phyloP scores from a whole-genome alignment of 92 coral and sea anemone genomes.

The Metridium senile region DNA sequence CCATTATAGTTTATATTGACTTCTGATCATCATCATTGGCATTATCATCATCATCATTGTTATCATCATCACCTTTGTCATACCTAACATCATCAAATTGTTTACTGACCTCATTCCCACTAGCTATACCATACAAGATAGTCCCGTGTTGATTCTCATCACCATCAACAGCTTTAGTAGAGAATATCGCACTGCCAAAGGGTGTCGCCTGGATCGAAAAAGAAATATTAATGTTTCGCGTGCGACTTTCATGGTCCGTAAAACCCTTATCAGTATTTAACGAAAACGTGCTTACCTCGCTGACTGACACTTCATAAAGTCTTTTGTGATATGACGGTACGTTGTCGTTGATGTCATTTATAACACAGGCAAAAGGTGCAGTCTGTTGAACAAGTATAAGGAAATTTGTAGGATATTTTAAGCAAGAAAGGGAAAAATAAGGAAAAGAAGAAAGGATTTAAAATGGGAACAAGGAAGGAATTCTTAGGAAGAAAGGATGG shows the following conservation, averaged over 20 bases:
- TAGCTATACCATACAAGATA: slow-evolving; percentile 13
- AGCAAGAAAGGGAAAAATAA: neutral
- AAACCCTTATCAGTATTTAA: too few relatives aligned
- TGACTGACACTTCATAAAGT: slow-evolving; percentile 14
- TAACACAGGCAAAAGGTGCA: slow-evolving; percentile 7
- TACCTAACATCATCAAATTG: neutral
- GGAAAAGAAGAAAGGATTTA: neutral
- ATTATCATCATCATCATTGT: neutral
- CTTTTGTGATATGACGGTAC: slow-evolving; percentile 16
- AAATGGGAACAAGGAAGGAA: too few relatives aligned
- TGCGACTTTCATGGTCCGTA: neutral
- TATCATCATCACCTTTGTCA: neutral
- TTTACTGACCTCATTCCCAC: slow-evolving; percentile 39
- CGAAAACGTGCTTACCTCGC: slow-evolving; percentile 13
- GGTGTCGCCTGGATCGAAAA: slow-evolving; percentile 1
- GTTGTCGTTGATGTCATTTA: slow-evolving; percentile 31
- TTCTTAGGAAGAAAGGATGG: too few relatives aligned
- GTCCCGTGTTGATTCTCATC: neutral
- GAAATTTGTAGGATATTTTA: neutral
- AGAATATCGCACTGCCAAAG: neutral
- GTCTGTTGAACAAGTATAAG: slow-evolving; percentile 1
- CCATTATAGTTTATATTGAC: too few relatives aligned
- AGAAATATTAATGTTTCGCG: neutral
- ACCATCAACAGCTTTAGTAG: slow-evolving; percentile 8
- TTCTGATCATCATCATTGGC: neutral